phyloP scores from a whole-genome alignment of 2,888 invertebrate genomes.

The Cremastobaeus sp. region DNA sequence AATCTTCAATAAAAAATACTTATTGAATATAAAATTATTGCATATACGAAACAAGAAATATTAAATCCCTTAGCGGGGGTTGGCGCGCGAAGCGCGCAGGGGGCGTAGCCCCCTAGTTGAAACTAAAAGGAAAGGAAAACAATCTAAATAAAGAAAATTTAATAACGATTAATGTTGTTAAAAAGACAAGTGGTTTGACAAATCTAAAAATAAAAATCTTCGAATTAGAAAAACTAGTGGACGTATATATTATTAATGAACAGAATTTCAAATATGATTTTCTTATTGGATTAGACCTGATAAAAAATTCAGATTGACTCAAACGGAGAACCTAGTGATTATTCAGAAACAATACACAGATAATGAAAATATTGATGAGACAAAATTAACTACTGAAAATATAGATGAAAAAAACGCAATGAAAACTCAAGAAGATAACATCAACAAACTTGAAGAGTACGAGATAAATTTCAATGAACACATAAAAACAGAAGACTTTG shows the following conservation, averaged over 20 bases:
- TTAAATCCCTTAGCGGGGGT: no score
- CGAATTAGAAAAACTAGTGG: constrained; percentile 60
- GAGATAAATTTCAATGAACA: constrained; percentile 59
- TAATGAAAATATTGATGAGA: background rate
- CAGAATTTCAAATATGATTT: constrained; percentile 39
- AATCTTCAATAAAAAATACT: no score
- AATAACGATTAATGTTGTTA: constrained; percentile 64
- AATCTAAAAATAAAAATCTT: constrained; percentile 62
- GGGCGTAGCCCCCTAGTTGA: no score
- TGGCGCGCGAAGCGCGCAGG: no score
- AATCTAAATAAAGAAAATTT: constrained; percentile 54
- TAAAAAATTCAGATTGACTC: constrained; percentile 28
- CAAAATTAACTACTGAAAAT: background rate
- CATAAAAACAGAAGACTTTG: constrained; percentile 44
- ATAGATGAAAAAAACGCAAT: background rate
- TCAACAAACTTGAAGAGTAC: no score
- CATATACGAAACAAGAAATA: no score
- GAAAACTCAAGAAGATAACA: no score
- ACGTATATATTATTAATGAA: constrained; percentile 58
- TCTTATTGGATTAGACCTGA: constrained; percentile 28
- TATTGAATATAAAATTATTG: constrained; percentile 63
- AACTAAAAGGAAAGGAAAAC: constrained; percentile 37
- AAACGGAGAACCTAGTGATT: constrained; percentile 26
- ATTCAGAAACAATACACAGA: background rate
- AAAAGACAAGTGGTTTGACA: constrained; percentile 58